Conservation (phyloP, 1,140 invertebrate species). For the Microplitis mediator region DNA sequence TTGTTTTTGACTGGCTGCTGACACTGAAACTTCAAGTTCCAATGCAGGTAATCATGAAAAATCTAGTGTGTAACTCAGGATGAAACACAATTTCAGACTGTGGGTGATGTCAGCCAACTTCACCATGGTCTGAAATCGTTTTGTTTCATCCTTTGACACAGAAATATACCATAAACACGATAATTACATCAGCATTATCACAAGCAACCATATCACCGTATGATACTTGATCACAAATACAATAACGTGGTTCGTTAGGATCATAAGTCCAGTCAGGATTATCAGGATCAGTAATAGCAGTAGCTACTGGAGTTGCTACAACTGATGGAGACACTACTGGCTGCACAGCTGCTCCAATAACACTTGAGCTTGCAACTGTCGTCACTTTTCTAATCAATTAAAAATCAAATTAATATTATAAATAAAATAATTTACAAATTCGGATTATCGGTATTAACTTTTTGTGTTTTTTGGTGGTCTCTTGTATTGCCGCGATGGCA, state of each 20-base stretch:
- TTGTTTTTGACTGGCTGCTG: too few species aligned
- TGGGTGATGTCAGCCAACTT: too few species aligned
- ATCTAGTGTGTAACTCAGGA: too few species aligned
- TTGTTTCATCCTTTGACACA: too few species aligned
- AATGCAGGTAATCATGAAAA: too few species aligned
- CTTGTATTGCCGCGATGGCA: constrained; percentile 76
- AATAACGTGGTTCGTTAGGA: constrained; percentile 94
- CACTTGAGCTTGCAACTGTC: constrained; percentile 51
- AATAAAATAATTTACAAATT: neutral
- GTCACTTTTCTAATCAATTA: constrained; percentile 54
- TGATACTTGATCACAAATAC: constrained; percentile 96
- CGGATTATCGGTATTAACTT: constrained; percentile 49
- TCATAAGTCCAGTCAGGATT: constrained; percentile 82
- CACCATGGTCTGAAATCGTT: too few species aligned
- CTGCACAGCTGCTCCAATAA: constrained; percentile 52
- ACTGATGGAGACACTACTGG: constrained; percentile 40
- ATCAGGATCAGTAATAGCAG: constrained; percentile 60
- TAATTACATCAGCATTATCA: constrained; percentile 91
- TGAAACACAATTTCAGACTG: too few species aligned
- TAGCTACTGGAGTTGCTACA: constrained; percentile 35
- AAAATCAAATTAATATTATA: neutral
- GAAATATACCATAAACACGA: neutral
- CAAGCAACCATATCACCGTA: constrained; percentile 99
- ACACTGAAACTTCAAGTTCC: too few species aligned
- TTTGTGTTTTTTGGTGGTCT: constrained; percentile 72